Percentiles rank a stretch among this genome's conserved stretches.
Evolutionary conservation across 2,797 vertebrate genomes (phyloP).

Genomic region (Lithobates sylvaticus): DNA sequence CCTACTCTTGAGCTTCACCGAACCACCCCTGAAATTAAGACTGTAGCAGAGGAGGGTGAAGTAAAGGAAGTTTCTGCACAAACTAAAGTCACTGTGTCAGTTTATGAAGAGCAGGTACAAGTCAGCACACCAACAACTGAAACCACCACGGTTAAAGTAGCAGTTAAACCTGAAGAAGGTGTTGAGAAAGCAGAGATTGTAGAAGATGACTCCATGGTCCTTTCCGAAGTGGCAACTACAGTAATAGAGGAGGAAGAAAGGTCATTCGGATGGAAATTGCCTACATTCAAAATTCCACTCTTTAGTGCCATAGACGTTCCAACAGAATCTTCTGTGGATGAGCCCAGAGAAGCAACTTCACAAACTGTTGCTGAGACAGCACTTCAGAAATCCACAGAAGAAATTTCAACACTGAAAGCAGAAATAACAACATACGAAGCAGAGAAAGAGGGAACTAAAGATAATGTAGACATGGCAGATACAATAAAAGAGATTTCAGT

Average conservation of each 20-base stretch:
- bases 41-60: neutral
- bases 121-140: neutral
- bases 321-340: neutral
- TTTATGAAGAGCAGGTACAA: neutral
- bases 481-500: neutral
- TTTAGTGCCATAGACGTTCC: neutral
- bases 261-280: neutral
- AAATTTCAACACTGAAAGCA: neutral
- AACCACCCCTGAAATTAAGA: slow-evolving; percentile 6
- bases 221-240: too few relatives aligned
- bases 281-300: slow-evolving; percentile 11
- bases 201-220: neutral
- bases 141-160: neutral
- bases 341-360: neutral
- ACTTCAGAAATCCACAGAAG: neutral
- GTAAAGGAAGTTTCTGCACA: neutral
- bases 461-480: neutral
- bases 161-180: neutral
- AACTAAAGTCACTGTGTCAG: neutral
- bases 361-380: neutral
- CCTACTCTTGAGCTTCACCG: too few relatives aligned
- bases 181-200: neutral
- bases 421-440: neutral
- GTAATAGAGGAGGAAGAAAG: neutral
- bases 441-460: neutral